phyloP scores from a whole-genome alignment of 2,888 invertebrate genomes.

The Pelosia muscerda region DNA sequence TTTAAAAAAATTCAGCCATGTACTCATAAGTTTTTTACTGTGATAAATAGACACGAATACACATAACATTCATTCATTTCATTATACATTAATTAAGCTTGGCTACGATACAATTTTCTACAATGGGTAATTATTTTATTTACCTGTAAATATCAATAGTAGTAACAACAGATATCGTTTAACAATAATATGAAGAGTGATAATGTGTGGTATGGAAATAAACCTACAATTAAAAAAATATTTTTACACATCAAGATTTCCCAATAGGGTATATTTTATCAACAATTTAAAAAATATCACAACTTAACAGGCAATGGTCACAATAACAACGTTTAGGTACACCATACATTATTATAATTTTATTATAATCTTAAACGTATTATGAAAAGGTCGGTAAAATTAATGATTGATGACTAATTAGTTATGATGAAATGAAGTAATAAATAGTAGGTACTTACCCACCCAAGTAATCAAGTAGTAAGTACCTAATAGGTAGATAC shows the following conservation, averaged over 20 bases:
- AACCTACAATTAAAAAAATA: background rate
- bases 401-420: too few relatives aligned
- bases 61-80: conserved; percentile 8
- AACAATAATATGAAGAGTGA: background rate
- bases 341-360: too few relatives aligned
- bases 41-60: conserved; percentile 14
- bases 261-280: background rate
- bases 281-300: background rate
- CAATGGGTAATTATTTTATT: background rate
- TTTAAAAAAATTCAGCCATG: background rate
- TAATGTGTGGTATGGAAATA: background rate
- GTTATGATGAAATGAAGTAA: too few relatives aligned
- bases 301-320: background rate
- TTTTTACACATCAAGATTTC: background rate
- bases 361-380: too few relatives aligned
- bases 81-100: background rate
- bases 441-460: too few relatives aligned
- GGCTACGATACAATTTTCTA: background rate
- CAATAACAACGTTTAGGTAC: background rate
- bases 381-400: too few relatives aligned
- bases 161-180: background rate
- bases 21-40: background rate
- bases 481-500: too few relatives aligned
- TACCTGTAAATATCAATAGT: background rate
- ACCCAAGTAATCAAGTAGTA: background rate